phyloP scores from a whole-genome alignment of 2,797 vertebrate genomes.

The Coracias cyanogaster region DNA sequence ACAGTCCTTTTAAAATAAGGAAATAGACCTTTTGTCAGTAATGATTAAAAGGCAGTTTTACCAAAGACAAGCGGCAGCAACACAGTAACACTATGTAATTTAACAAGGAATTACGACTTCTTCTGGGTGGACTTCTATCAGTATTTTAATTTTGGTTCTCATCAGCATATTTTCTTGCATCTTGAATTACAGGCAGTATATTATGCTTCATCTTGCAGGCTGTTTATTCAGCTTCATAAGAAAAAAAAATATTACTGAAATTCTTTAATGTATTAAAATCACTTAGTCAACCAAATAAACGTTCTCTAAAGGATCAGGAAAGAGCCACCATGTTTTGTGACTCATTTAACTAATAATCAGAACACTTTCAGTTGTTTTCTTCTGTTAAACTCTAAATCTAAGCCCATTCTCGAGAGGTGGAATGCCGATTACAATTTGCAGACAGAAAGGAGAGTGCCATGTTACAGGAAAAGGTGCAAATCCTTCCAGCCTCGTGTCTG shows the following conservation, averaged over 20 bases:
- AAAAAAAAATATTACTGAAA: not conserved
- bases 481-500: not conserved
- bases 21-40: not conserved
- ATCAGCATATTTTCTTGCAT: conserved; percentile 8
- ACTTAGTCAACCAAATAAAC: conserved; percentile 1
- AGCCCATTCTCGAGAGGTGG: not conserved
- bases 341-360: not conserved
- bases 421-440: not conserved
- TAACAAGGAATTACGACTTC: conserved; percentile 39
- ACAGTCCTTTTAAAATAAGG: not conserved
- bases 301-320: not conserved
- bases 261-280: conserved; percentile 8
- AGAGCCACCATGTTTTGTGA: not conserved
- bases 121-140: not conserved
- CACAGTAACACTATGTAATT: not conserved
- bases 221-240: conserved; percentile 15
- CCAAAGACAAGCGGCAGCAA: not conserved
- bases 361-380: not conserved
- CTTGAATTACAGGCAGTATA: conserved; percentile 24
- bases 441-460: not conserved
- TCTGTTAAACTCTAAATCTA: conserved; percentile 32
- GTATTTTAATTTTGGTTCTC: conserved; percentile 51
- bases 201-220: not conserved
- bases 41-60: conserved; percentile 2
- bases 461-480: not conserved